Evolutionary conservation across 1,140 invertebrate species (phyloP).

Genomic region (Hetaerina americana): DNA sequence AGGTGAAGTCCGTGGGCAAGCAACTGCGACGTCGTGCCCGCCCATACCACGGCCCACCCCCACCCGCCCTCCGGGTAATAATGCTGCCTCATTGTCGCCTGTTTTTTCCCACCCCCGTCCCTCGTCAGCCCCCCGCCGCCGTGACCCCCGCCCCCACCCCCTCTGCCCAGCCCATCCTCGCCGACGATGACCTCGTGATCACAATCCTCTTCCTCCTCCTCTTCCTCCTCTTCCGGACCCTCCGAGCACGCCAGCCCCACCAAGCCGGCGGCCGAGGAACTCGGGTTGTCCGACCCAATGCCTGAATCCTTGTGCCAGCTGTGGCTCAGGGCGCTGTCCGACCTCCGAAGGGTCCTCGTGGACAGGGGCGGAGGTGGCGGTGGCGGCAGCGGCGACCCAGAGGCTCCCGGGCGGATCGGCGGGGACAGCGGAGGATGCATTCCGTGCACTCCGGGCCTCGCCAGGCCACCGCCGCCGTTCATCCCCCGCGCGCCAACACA

Average conservation of each 20-base stretch:
- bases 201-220: slow-evolving; percentile 8
- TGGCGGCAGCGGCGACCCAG: neutral
- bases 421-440: too few species aligned
- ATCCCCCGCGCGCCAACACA: neutral
- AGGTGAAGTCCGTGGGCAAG: slow-evolving; percentile 36
- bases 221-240: slow-evolving; percentile 12
- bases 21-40: slow-evolving; percentile 36
- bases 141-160: slow-evolving; percentile 12
- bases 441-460: neutral
- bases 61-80: slow-evolving; percentile 54
- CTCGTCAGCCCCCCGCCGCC: slow-evolving; percentile 14
- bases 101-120: neutral
- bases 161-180: neutral
- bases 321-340: neutral
- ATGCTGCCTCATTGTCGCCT: slow-evolving; percentile 35
- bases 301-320: slow-evolving; percentile 7
- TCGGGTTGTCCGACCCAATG: slow-evolving; percentile 5
- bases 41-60: slow-evolving; percentile 46
- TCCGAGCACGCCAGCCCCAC: neutral
- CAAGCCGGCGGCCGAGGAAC: neutral
- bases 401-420: neutral
- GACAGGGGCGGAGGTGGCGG: neutral
- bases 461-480: neutral
- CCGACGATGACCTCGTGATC: neutral
- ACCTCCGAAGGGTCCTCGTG: neutral